Percentiles rank a stretch among this genome's conserved stretches.
phyloP scores from a whole-genome alignment of 2,113 vertebrate species.

The Phaethon lepturus region DNA sequence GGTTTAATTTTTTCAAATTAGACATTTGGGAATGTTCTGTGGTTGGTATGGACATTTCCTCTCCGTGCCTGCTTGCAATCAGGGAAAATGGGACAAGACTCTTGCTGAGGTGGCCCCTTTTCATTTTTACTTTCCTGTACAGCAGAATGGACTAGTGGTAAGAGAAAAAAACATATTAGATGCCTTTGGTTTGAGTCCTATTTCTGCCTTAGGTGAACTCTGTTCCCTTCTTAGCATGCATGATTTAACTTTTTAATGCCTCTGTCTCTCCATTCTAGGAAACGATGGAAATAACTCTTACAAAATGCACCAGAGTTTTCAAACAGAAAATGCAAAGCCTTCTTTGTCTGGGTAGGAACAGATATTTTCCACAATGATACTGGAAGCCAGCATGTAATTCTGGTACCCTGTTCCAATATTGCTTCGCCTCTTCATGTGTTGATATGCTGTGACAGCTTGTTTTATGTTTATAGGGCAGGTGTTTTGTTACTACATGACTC shows the following conservation, averaged over 20 bases:
- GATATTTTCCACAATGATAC: not conserved
- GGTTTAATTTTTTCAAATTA: not conserved
- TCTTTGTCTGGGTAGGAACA: not conserved
- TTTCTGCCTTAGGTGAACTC: slow-evolving; percentile 36
- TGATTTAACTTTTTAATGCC: slow-evolving; percentile 41
- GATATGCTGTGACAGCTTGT: not conserved
- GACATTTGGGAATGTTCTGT: not conserved
- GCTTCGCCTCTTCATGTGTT: not conserved
- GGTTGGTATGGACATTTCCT: not conserved
- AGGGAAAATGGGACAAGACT: not conserved
- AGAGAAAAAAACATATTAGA: not conserved
- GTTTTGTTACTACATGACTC: not conserved
- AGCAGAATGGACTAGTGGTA: not conserved
- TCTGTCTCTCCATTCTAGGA: not conserved
- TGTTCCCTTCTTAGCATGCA: slow-evolving; percentile 29
- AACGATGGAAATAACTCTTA: not conserved
- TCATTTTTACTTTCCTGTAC: not conserved
- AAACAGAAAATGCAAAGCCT: not conserved
- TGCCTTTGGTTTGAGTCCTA: slow-evolving; percentile 6
- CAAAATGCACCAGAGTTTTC: not conserved
- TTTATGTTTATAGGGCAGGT: slow-evolving; percentile 2
- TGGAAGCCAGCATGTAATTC: not conserved
- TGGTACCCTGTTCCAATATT: not conserved
- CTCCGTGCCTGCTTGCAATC: not conserved
- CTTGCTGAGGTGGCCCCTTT: not conserved